Conservation (phyloP, 2,113 vertebrate genomes). For the Odontesthes bonariensis region DNA sequence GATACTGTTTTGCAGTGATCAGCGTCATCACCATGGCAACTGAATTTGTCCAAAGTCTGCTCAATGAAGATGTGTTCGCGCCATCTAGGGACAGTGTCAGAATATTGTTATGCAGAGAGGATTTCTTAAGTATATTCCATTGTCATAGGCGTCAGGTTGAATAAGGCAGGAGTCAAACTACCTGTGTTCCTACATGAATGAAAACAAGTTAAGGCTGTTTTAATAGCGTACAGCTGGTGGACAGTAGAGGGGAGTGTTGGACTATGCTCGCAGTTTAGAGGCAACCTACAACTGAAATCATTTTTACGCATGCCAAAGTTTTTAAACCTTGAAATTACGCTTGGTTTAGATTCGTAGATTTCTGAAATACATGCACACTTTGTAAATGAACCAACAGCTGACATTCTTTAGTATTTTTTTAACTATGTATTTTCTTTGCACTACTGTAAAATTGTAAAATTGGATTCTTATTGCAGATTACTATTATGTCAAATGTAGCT, state of each 20-base stretch:
- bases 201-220: not conserved
- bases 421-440: too few relatives aligned
- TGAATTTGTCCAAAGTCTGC: constrained; percentile 12
- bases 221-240: not conserved
- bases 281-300: not conserved
- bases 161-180: not conserved
- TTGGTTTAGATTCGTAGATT: too few relatives aligned
- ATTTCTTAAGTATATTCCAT: not conserved
- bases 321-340: too few relatives aligned
- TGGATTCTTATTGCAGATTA: too few relatives aligned
- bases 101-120: not conserved
- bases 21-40: constrained; percentile 80
- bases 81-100: constrained; percentile 40
- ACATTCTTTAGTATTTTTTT: too few relatives aligned
- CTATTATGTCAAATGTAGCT: too few relatives aligned
- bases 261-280: not conserved
- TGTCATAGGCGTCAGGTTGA: too few relatives aligned
- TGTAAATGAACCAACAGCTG: too few relatives aligned
- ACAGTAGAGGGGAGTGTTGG: constrained; percentile 65
- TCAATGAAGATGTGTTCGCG: not conserved
- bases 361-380: too few relatives aligned
- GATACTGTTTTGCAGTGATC: constrained; percentile 8
- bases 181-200: not conserved
- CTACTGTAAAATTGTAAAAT: too few relatives aligned
- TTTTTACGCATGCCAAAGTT: not conserved